Conservation (phyloP, 2,797 vertebrate genomes). For the Hyperoplus immaculatus region DNA sequence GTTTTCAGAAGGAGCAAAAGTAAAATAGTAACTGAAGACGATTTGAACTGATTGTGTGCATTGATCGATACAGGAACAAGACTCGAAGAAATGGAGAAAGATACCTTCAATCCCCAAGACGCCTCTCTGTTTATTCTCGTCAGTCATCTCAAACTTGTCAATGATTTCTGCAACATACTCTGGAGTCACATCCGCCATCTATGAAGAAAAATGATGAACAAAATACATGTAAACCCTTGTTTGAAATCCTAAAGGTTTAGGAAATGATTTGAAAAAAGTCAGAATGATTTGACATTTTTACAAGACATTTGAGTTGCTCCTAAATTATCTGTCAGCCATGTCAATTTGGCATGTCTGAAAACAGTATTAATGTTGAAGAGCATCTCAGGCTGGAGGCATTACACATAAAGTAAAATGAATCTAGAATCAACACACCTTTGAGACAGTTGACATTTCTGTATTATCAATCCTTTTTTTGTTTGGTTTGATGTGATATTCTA, state of each 20-base stretch:
- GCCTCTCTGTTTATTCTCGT: constrained; percentile 93
- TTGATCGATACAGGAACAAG: neutral
- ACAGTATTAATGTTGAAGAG: neutral
- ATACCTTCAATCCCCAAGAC: constrained; percentile 97
- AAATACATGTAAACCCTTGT: neutral
- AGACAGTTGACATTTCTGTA: too few species aligned
- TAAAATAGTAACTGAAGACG: neutral
- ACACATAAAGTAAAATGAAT: neutral
- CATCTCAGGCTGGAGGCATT: neutral
- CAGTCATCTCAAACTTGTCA: constrained; percentile 94
- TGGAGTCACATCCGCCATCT: constrained; percentile 93
- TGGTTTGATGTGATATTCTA: too few species aligned
- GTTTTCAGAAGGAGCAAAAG: neutral
- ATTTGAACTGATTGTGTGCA: neutral
- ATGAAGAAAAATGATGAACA: constrained; percentile 24
- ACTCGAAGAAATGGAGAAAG: neutral
- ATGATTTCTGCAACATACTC: constrained; percentile 94
- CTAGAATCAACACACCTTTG: too few species aligned
- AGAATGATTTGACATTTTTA: neutral
- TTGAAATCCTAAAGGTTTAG: neutral
- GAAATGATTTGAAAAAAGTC: constrained; percentile 1
- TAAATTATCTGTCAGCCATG: constrained; percentile 21
- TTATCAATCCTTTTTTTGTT: too few species aligned
- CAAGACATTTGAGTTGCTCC: neutral
- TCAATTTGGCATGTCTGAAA: constrained; percentile 25